A percentile compares a stretch with the other conserved stretches of the same genome.
Conservation (phyloP, 2,888 invertebrate genomes). For the Dendrolimus pini region DNA sequence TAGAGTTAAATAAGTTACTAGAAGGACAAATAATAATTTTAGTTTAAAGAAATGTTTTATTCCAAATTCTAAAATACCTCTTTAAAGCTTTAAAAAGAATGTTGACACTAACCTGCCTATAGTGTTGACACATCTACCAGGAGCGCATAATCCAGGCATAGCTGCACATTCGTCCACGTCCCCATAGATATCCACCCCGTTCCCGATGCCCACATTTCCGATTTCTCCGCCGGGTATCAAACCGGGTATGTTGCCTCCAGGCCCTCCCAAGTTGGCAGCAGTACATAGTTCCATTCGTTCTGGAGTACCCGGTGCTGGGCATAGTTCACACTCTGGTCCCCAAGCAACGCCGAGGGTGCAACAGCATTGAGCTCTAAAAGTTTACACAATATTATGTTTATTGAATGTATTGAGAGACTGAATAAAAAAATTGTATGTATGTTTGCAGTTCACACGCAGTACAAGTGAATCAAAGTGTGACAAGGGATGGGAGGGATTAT, state of each 20-base stretch:
- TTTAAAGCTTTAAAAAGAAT: not conserved
- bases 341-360: constrained; percentile 90
- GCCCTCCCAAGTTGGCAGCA: constrained; percentile 17
- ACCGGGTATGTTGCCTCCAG: constrained; percentile 6
- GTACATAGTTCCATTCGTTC: constrained; percentile 86
- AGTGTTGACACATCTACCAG: constrained; percentile 90
- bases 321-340: constrained; percentile 88
- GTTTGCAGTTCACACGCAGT: too few species aligned
- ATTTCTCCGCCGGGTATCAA: constrained; percentile 7
- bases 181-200: constrained; percentile 35
- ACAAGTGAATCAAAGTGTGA: too few species aligned
- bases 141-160: constrained; percentile 85
- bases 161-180: constrained; percentile 92
- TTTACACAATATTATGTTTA: too few species aligned
- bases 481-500: too few species aligned
- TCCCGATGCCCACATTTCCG: constrained; percentile 16
- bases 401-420: too few species aligned
- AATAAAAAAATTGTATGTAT: too few species aligned
- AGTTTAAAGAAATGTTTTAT: not conserved
- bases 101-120: constrained; percentile 79
- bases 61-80: not conserved
- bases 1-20: not conserved
- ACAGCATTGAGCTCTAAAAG: constrained; percentile 83
- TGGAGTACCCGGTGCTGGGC: constrained; percentile 82
- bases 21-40: not conserved